Percentiles rank a stretch among this genome's conserved stretches.
Evolutionary conservation across 2,888 invertebrate species (phyloP).

Genomic region (Ennomos erosarius): DNA sequence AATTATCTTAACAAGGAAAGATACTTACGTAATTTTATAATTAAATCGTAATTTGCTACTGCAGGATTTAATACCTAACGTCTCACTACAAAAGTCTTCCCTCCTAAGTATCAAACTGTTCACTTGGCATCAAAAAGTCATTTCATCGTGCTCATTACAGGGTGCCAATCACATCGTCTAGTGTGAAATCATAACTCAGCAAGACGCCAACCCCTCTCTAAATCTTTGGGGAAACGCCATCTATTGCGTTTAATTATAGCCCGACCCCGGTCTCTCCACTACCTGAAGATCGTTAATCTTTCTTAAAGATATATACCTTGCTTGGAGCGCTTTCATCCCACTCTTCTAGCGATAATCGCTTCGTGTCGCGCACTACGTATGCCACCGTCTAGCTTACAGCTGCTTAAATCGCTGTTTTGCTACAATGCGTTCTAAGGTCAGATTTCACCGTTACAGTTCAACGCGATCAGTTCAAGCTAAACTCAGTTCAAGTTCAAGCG

Average conservation of each 20-base stretch:
- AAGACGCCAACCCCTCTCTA: constrained; percentile 78
- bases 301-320: constrained; percentile 83
- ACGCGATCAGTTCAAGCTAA: no score
- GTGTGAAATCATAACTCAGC: constrained; percentile 84
- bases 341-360: constrained; percentile 73
- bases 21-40: no score
- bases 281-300: constrained; percentile 85
- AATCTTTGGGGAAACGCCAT: constrained; percentile 81
- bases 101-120: constrained; percentile 41
- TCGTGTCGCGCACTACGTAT: constrained; percentile 61
- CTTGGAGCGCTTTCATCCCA: constrained; percentile 64
- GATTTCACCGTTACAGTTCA: no score
- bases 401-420: constrained; percentile 56
- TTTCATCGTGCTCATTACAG: constrained; percentile 70
- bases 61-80: not conserved
- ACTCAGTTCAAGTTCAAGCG: no score
- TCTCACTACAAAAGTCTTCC: constrained; percentile 17
- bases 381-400: constrained; percentile 43
- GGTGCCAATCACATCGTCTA: constrained; percentile 77
- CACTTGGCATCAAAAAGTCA: constrained; percentile 58
- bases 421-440: constrained; percentile 30
- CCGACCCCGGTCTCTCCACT: constrained; percentile 71
- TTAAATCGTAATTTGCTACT: not conserved
- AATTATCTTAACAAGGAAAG: no score
- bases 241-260: constrained; percentile 84